Base-by-base conservation (phyloP, 2,888 invertebrate genomes). In the Isoperla grammatica region DNA sequence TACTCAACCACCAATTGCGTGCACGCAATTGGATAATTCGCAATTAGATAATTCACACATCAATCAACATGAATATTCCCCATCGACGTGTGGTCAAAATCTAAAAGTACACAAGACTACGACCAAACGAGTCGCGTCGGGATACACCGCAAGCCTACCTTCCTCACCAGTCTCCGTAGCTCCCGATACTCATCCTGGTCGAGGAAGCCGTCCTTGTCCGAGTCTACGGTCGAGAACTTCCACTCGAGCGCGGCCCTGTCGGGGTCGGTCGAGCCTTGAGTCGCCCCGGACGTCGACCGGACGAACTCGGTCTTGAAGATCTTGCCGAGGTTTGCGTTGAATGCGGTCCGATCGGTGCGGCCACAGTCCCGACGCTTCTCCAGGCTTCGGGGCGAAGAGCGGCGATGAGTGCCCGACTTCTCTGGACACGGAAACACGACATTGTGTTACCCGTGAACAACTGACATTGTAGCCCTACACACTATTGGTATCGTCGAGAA, bases 151-250 rank as follows among this genome's bases (percentile, higher is more conserved):
- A 4, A 8, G 29, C 29, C 29, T 29, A 29, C 87, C 77, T 92
- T 91, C 74, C 88, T 91, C 54, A 94, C 88, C 54, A 93, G 82
- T 67, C 87, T 81, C 66, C 88, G 82, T 35, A 96, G 77, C 65
- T 88, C 88, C 64, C 87, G 82, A 71, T 92, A 90, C 74, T 96
- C 96, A 46, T 83, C 81, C 69, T 86, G 86, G 72, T 90, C 88
- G 68, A 96, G 76, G 59, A 82, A 78, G 54, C 84, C 83, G 75
- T 94, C 91, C 50, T 79, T 79, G 74, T 96, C 88, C 63, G 78
- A 77, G 75, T 97, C 96, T 68, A 96, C 79, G 63, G 85, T 83
- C 20, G 81, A 76, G 73, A 96, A 97, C 75, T 96, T 95, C 96
- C 96, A 97, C 65, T 88, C 86, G 12, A 93, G 78, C 0, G 93